phyloP scores from a whole-genome alignment of 1,140 invertebrate genomes.

The Varroa destructor region DNA sequence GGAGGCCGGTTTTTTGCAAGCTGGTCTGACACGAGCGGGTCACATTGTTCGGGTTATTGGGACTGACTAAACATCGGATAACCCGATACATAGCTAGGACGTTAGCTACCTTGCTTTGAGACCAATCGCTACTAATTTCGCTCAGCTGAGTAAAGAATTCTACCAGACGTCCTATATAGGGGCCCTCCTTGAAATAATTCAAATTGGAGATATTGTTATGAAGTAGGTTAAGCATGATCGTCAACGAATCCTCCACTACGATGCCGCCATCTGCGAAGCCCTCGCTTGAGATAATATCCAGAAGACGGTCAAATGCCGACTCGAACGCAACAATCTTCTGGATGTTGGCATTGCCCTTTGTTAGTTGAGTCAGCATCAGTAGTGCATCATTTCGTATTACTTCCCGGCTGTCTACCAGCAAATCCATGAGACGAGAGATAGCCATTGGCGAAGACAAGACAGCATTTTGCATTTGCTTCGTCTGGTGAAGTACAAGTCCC shows the following conservation, averaged over 20 bases:
- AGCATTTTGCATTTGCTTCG: conserved; percentile 86
- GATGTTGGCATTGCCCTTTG: conserved; percentile 89
- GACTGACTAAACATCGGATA: conserved; percentile 73
- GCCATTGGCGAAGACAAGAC: conserved; percentile 88
- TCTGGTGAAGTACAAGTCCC: conserved; percentile 58
- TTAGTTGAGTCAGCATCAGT: conserved; percentile 78
- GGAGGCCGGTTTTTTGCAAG: conserved; percentile 64
- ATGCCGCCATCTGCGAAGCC: conserved; percentile 80
- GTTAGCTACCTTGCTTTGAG: conserved; percentile 84
- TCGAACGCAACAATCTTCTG: conserved; percentile 99
- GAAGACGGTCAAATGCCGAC: conserved; percentile 89
- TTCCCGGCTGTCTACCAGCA: conserved; percentile 81
- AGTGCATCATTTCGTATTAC: conserved; percentile 91
- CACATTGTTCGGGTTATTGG: conserved; percentile 64
- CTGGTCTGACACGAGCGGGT: conserved; percentile 70
- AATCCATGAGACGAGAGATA: conserved; percentile 93
- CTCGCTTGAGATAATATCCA: conserved; percentile 83
- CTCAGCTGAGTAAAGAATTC: conserved; percentile 68
- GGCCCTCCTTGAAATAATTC: conserved; percentile 93
- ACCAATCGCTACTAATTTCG: conserved; percentile 57
- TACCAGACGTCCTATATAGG: conserved; percentile 73
- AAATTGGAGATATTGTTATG: conserved; percentile 94
- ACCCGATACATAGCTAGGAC: conserved; percentile 62
- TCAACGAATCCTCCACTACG: conserved; percentile 91
- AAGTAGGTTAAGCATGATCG: conserved; percentile 84